These are phyloP conservation scores for Saccostrea echinata DNA, from an alignment of 1,140 invertebrate genomes.

Conservation along the genomic window DNA sequence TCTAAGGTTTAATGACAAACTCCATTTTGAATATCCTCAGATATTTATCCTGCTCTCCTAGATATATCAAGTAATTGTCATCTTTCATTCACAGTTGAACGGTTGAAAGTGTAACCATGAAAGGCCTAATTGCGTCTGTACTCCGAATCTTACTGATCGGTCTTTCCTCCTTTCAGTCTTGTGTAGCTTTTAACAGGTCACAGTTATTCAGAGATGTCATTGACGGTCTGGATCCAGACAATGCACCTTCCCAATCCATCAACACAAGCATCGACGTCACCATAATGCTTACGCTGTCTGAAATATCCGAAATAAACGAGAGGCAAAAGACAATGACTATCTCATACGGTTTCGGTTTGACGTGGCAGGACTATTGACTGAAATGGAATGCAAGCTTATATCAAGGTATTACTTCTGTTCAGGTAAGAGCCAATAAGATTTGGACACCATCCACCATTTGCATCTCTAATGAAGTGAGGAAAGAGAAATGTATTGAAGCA, in stretches of 20 bases:
- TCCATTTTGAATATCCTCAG: too few species aligned
- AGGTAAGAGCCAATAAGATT: background rate
- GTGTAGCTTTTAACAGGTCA: background rate
- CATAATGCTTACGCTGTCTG: background rate
- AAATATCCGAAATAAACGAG: background rate
- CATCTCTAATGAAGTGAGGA: background rate
- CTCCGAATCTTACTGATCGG: background rate
- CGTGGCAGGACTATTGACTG: background rate
- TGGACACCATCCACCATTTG: background rate
- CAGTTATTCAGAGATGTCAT: background rate
- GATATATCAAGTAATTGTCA: too few species aligned
- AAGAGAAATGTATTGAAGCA: background rate
- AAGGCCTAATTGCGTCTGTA: background rate
- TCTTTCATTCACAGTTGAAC: too few species aligned
- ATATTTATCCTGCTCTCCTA: too few species aligned
- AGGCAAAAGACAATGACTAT: background rate
- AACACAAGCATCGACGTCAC: background rate
- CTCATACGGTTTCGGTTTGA: background rate
- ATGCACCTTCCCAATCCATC: background rate
- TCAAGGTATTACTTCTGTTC: background rate
- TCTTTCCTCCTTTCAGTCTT: background rate
- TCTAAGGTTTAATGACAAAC: too few species aligned
- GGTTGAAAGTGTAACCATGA: too few species aligned
- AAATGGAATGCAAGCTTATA: background rate
- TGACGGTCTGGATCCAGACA: background rate